Base-by-base conservation (phyloP, 92 coral and sea anemone genomes). In the Bergia sp. region DNA sequence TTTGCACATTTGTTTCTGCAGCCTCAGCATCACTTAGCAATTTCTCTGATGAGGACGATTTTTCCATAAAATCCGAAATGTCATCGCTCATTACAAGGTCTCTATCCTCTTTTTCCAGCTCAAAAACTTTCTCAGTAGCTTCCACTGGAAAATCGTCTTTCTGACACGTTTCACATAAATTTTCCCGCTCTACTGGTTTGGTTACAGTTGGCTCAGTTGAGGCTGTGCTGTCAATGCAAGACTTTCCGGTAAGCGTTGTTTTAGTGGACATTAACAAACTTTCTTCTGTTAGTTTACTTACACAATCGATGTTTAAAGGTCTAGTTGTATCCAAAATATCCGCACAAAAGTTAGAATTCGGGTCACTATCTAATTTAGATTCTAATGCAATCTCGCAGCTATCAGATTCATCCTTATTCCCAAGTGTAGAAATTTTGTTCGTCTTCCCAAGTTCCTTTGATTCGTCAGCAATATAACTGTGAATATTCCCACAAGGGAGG, bases 371-470 rank as follows among this genome's bases (percentile, higher is more conserved):
- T 79, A 11, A 42, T 50, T 49, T 47, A n/a, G 39, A n/a, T 20
- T 79, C 82, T 13, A 45, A 29, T 47, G 61, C 38, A 49, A 76
- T 76, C 53, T 16, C 80, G 23, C 80, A 76, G 45, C 53, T 76
- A 39, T 40, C 45, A 40, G 80, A 61, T 47, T 9, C 38, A 69
- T 37, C 6, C 4, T 36, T 18, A 37, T 20, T 65, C 37, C 39
- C 76, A 66, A 82, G 18, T 20, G 86, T 40, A 10, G 38, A 0
- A 79, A 18, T 4, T 23, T 79, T 49, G 82, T 23, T 79, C 49
- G 16, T 79, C 40, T 79, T 79, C 82, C 38, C 43, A 45, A 6
- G 6, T 43, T 80, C 72, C 20, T 8, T 55, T 12, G 72, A 44
- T 38, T 72, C 65, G 12, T 44, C 42, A 43, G 36, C 37, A 44